phyloP scores from a whole-genome alignment of 2,113 vertebrate species.

The Notothenia coriiceps region DNA sequence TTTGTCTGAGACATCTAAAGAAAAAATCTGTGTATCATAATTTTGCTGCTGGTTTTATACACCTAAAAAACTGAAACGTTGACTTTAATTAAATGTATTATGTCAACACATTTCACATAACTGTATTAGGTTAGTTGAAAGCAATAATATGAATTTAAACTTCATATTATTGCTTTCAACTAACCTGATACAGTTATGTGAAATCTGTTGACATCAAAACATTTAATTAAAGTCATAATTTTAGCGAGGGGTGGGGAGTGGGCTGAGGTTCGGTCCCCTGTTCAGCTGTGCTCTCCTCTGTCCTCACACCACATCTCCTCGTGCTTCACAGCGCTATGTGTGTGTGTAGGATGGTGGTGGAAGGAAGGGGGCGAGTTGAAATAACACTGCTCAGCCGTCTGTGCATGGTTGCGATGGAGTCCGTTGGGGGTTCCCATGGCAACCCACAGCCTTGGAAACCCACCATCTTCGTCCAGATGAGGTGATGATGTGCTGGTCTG shows the following conservation, averaged over 20 bases:
- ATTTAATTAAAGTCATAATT: no score
- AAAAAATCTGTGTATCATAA: neutral
- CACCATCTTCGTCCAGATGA: slow-evolving; percentile 70
- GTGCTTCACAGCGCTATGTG: slow-evolving; percentile 33
- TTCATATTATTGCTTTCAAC: no score
- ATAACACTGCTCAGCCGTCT: slow-evolving; percentile 67
- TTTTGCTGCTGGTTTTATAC: neutral
- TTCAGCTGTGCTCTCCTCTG: no score
- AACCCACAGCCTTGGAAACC: slow-evolving; percentile 74
- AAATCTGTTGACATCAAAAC: no score
- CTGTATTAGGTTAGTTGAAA: no score
- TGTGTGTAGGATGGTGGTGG: slow-evolving; percentile 42
- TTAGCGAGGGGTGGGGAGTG: no score
- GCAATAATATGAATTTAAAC: no score
- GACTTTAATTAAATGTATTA: no score
- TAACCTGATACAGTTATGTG: no score
- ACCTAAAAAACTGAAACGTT: no score
- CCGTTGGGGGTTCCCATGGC: slow-evolving; percentile 75
- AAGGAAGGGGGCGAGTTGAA: slow-evolving; percentile 46
- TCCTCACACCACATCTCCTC: slow-evolving; percentile 23
- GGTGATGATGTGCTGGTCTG: slow-evolving; percentile 52
- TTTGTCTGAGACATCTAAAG: neutral
- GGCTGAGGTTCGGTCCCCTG: no score
- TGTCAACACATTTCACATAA: no score
- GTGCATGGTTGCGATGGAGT: slow-evolving; percentile 60